Evolutionary conservation across 2,113 vertebrate species (phyloP).

Genomic region (Psephotus haematonotus): DNA sequence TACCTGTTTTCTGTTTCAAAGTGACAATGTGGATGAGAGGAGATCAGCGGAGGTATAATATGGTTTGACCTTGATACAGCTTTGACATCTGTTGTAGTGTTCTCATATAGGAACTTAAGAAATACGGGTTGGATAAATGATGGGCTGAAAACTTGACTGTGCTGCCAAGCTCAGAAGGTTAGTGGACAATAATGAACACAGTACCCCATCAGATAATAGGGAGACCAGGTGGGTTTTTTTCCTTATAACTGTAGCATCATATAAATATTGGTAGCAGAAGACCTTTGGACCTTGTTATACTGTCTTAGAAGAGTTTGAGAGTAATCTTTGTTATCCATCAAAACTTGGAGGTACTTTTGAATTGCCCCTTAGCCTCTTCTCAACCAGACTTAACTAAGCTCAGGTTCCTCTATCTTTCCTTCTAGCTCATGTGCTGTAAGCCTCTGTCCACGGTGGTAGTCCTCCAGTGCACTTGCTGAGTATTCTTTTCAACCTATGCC

Average conservation of each 20-base stretch:
- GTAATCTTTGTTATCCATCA: background rate
- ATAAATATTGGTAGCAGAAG: background rate
- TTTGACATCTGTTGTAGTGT: background rate
- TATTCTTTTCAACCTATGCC: background rate
- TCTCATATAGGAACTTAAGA: background rate
- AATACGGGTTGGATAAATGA: background rate
- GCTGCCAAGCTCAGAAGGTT: background rate
- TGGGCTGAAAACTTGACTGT: background rate
- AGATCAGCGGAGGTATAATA: background rate
- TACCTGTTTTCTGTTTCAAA: background rate
- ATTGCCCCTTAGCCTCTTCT: background rate
- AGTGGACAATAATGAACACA: background rate
- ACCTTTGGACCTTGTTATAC: background rate
- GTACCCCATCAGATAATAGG: background rate
- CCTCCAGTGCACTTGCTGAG: background rate
- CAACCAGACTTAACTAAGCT: background rate
- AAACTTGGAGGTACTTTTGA: background rate
- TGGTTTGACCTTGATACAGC: background rate
- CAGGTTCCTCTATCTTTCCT: background rate
- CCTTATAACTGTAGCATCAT: background rate
- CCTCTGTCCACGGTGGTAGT: background rate
- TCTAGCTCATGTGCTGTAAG: rapidly evolving
- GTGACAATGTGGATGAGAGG: background rate
- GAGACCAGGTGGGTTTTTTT: background rate
- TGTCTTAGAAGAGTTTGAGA: background rate